phyloP scores from a whole-genome alignment of 2,888 invertebrate species.

The Eulithis prunata region DNA sequence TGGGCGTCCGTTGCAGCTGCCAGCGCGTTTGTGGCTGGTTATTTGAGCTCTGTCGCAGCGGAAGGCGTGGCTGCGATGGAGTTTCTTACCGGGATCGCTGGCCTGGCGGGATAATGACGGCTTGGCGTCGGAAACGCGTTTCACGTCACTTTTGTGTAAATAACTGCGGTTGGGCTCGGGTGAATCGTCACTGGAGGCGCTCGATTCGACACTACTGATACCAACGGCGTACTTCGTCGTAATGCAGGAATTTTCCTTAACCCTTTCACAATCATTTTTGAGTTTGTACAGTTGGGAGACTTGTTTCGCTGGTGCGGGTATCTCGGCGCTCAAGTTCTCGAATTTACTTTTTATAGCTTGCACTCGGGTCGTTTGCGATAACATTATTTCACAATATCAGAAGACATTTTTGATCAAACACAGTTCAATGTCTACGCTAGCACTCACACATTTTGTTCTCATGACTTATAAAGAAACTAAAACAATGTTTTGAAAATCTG shows the following conservation, averaged over 20 bases:
- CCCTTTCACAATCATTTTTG: slow-evolving; percentile 43
- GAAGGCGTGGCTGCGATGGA: slow-evolving; percentile 85
- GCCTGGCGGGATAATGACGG: slow-evolving; percentile 69
- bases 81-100: slow-evolving; percentile 81
- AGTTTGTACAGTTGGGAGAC: slow-evolving; percentile 51
- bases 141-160: slow-evolving; percentile 69
- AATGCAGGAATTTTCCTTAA: slow-evolving; percentile 39
- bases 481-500: slow-evolving; percentile 24
- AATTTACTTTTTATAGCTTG: slow-evolving; percentile 87
- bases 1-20: slow-evolving; percentile 70
- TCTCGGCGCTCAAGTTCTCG: slow-evolving; percentile 77
- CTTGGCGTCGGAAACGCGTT: slow-evolving; percentile 62
- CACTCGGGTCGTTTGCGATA: slow-evolving; percentile 82
- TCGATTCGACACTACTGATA: slow-evolving; percentile 48
- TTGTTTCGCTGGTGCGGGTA: slow-evolving; percentile 50
- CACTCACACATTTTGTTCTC: slow-evolving; percentile 9
- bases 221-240: slow-evolving; percentile 6
- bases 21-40: slow-evolving; percentile 66
- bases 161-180: slow-evolving; percentile 71
- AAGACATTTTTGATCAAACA: slow-evolving; percentile 60
- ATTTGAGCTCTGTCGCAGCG: slow-evolving; percentile 78
- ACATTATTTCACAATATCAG: slow-evolving; percentile 70
- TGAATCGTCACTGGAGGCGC: slow-evolving; percentile 45
- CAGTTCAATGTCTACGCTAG: slow-evolving; percentile 14
- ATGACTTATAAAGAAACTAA: background rate